phyloP scores from a whole-genome alignment of 2,797 vertebrate genomes.

The Onychomys arenicola region DNA sequence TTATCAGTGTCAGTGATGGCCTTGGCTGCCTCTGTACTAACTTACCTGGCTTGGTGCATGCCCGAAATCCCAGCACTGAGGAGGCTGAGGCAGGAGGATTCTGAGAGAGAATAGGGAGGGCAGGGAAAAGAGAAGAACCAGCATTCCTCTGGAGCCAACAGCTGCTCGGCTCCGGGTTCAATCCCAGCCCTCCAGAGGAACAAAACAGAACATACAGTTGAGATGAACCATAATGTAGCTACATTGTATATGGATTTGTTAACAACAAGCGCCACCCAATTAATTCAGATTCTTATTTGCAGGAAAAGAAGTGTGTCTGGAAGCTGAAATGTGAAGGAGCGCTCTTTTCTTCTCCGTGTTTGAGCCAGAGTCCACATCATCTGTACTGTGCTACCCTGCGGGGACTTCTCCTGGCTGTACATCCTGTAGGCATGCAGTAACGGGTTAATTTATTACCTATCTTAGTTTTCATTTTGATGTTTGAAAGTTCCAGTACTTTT shows the following conservation, averaged over 20 bases:
- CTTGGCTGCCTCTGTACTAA: neutral
- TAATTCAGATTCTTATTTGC: constrained; percentile 65
- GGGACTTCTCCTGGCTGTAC: constrained; percentile 91
- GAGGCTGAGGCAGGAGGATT: neutral
- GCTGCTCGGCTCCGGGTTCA: neutral
- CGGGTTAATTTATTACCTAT: neutral
- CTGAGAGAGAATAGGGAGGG: neutral
- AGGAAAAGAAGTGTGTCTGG: constrained; percentile 94
- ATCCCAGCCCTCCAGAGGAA: neutral
- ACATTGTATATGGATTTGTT: neutral
- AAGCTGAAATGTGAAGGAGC: constrained; percentile 91
- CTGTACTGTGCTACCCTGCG: constrained; percentile 94
- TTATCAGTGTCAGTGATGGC: neutral
- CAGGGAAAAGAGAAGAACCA: too few species aligned
- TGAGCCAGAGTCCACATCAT: constrained; percentile 87
- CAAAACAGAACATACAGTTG: neutral
- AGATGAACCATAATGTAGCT: neutral
- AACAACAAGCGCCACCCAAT: neutral
- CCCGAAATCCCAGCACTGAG: neutral
- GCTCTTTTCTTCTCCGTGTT: constrained; percentile 95
- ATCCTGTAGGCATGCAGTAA: constrained; percentile 89
- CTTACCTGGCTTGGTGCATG: neutral
- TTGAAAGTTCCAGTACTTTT: constrained; percentile 14
- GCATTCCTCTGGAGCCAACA: neutral
- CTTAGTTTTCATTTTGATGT: constrained; percentile 55